Evolutionary conservation across 2,888 invertebrate species (phyloP).

Genomic region (Chirona hameri): DNA sequence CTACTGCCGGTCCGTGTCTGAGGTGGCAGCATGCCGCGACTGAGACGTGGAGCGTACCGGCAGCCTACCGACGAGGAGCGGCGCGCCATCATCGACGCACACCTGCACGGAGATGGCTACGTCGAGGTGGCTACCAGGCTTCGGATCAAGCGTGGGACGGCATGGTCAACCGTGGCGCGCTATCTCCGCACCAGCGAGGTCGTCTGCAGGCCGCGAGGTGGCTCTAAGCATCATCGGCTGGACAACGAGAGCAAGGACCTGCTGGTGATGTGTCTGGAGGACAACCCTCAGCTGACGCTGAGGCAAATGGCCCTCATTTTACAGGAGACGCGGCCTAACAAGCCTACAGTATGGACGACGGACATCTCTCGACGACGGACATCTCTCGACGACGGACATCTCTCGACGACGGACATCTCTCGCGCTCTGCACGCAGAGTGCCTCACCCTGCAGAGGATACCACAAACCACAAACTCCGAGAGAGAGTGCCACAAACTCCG

Average conservation of each 20-base stretch:
- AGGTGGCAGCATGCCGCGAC: no score
- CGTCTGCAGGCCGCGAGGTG: background rate
- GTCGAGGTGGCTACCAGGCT: background rate
- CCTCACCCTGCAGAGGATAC: background rate
- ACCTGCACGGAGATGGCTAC: background rate
- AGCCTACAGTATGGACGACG: background rate
- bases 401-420: background rate
- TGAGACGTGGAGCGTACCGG: no score
- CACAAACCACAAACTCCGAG: background rate
- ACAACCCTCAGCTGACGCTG: background rate
- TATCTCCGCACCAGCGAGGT: background rate
- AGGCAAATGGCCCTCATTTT: background rate
- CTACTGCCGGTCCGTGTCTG: no score
- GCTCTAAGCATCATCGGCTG: background rate
- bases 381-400: background rate
- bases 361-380: no score
- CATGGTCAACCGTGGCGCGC: background rate
- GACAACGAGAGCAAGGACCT: background rate
- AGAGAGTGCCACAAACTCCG: no score
- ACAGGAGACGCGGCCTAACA: background rate
- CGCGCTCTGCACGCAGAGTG: background rate
- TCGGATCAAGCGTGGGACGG: background rate
- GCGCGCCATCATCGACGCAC: background rate
- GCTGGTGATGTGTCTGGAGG: background rate
- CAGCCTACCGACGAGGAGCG: background rate